These are phyloP conservation scores for Megalops cyprinoides DNA, from an alignment of 2,797 vertebrate species.

Conservation along the genomic window DNA sequence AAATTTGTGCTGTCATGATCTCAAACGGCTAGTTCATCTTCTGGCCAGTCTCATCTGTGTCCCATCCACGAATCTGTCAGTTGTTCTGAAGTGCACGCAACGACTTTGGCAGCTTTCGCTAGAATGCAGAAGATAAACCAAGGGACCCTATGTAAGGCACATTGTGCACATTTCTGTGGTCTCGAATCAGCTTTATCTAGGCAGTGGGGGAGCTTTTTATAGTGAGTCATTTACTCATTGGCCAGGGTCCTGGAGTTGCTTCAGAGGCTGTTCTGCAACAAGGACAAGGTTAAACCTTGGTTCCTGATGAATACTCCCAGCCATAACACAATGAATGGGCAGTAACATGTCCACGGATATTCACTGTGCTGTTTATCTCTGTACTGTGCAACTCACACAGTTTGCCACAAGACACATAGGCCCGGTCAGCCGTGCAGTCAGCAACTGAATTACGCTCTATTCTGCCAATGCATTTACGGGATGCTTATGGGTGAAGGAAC, in stretches of 20 bases:
- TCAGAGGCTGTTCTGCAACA: background rate
- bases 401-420: background rate
- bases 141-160: background rate
- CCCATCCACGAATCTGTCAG: slow-evolving; percentile 52
- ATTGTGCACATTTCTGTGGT: no score
- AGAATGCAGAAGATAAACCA: background rate
- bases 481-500: no score
- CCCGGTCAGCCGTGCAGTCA: slow-evolving; percentile 7
- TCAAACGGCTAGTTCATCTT: slow-evolving; percentile 67
- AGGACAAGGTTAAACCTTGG: background rate
- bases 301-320: background rate
- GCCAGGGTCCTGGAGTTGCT: no score
- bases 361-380: background rate
- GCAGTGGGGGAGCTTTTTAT: no score
- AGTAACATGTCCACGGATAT: background rate
- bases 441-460: no score
- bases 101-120: slow-evolving; percentile 1
- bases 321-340: background rate
- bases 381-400: slow-evolving; percentile 3
- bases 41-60: no score
- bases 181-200: no score
- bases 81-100: slow-evolving; percentile 40
- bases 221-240: no score
- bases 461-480: no score
- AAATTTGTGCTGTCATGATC: slow-evolving; percentile 56